Conservation (phyloP, 2,113 vertebrate genomes). For the Antidorcas marsupialis region DNA sequence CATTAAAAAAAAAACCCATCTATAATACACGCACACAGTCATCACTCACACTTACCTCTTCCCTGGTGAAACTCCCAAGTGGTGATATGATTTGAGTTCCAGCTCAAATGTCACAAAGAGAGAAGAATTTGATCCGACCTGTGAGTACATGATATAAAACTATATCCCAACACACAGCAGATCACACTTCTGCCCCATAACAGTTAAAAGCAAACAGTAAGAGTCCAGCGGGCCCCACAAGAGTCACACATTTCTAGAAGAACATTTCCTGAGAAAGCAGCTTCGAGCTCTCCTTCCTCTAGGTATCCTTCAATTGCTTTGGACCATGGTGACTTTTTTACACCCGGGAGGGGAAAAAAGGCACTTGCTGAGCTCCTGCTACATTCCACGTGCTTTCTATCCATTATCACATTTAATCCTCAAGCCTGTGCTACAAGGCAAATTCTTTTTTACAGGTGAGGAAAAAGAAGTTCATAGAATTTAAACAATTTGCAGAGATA, state of each 20-base stretch:
- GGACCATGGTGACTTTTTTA: background rate
- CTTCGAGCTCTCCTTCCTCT: background rate
- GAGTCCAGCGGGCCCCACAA: background rate
- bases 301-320: background rate
- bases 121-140: background rate
- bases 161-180: background rate
- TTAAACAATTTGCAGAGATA: background rate
- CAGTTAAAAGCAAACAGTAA: background rate
- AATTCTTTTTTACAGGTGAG: background rate
- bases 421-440: background rate
- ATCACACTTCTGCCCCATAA: background rate
- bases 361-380: background rate
- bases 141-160: background rate
- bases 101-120: background rate
- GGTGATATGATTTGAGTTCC: background rate
- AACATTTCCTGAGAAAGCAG: background rate
- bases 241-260: background rate
- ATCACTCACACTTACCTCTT: background rate
- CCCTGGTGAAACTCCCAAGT: background rate
- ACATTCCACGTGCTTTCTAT: background rate
- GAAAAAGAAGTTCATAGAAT: background rate
- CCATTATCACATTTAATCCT: background rate
- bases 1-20: background rate
- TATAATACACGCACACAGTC: background rate
- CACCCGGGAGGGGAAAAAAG: background rate